Conservation (phyloP, 1,140 invertebrate genomes). For the Papilio glaucus region DNA sequence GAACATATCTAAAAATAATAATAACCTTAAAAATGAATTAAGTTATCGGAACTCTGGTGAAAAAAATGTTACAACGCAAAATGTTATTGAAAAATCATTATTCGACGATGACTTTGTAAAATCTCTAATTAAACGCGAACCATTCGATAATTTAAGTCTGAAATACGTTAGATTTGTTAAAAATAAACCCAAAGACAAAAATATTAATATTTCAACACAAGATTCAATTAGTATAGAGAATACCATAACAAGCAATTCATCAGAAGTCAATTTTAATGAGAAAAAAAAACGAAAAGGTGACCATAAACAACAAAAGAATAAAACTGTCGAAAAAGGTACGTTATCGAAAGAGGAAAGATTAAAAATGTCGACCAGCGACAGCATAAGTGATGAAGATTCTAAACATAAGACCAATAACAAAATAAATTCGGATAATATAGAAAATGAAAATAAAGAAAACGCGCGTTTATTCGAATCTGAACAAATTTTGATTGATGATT, state of each 20-base stretch:
- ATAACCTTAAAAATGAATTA: conserved; percentile 8
- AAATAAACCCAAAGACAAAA: conserved; percentile 9
- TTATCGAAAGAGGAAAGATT: neutral
- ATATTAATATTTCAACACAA: neutral
- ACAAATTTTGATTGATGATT: neutral
- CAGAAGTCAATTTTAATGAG: neutral
- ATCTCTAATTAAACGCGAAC: neutral
- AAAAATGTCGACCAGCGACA: neutral
- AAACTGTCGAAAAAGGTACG: neutral
- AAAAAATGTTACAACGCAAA: neutral
- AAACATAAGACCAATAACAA: neutral
- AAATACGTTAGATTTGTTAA: conserved; percentile 36
- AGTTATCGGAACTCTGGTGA: conserved; percentile 3
- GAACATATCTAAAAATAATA: neutral
- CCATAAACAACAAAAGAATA: neutral
- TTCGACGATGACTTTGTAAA: conserved; percentile 9
- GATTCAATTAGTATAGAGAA: conserved; percentile 11
- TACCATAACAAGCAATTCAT: neutral
- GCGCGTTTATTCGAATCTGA: neutral
- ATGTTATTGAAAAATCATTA: neutral
- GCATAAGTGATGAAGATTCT: neutral
- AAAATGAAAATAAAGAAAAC: neutral
- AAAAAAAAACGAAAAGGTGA: conserved; percentile 12
- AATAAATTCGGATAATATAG: conserved; percentile 23
- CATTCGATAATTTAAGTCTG: conserved; percentile 38